Percentiles rank a stretch among this genome's conserved stretches.
phyloP scores from a whole-genome alignment of 2,888 invertebrate species.

The Hymenopus coronatus region DNA sequence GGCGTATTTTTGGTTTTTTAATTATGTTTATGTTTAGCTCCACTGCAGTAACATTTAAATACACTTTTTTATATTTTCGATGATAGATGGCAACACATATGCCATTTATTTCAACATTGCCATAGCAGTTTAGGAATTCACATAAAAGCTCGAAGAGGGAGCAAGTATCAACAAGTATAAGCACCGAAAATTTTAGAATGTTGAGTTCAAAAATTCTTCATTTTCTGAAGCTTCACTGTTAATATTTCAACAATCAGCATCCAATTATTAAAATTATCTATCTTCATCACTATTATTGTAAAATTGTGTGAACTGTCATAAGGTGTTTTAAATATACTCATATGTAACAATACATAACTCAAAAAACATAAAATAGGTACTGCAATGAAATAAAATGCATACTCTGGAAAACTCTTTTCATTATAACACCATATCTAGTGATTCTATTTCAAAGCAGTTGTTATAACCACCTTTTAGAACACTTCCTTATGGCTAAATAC shows the following conservation, averaged over 20 bases:
- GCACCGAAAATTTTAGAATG: slow-evolving; percentile 24
- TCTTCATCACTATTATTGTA: neutral
- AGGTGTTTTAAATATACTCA: neutral
- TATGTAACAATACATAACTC: neutral
- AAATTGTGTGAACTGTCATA: too few species aligned
- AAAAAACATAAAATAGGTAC: neutral
- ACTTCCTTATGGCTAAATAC: neutral
- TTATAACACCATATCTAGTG: neutral
- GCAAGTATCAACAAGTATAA: slow-evolving; percentile 17
- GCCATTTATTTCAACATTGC: neutral
- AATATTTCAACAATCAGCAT: neutral
- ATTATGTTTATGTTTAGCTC: neutral
- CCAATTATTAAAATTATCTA: neutral
- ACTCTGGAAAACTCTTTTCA: neutral
- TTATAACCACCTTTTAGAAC: neutral
- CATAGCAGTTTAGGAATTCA: neutral
- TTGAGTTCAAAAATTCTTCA: neutral
- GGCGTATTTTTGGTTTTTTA: neutral
- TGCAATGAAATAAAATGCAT: neutral
- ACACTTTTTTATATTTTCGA: neutral
- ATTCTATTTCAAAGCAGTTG: neutral
- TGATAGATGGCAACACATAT: neutral
- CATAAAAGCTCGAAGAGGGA: slow-evolving; percentile 15
- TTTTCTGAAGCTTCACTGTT: neutral
- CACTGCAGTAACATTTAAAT: slow-evolving; percentile 13